Conservation (phyloP, 2,113 vertebrate species). For the Sinocyclocheilus grahami region DNA sequence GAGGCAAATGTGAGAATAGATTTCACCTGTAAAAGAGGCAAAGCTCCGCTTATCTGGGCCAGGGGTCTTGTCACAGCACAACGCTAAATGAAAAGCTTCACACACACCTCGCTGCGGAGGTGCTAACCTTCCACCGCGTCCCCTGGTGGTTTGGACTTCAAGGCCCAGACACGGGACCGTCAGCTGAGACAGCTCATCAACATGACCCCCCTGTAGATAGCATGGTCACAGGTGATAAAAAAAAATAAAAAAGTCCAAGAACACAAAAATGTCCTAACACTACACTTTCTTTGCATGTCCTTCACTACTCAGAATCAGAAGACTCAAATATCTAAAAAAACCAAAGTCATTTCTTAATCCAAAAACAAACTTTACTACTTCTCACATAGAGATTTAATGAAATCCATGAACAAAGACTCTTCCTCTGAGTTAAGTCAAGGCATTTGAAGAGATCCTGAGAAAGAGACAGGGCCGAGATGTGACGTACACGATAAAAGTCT, state of each 20-base stretch:
- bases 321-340: background rate
- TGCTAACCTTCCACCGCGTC: constrained; percentile 41
- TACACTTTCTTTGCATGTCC: constrained; percentile 6
- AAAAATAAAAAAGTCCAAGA: constrained; percentile 5
- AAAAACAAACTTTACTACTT: background rate
- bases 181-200: constrained; percentile 46
- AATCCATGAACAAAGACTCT: background rate
- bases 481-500: background rate
- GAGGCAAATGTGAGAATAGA: constrained; percentile 99
- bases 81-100: constrained; percentile 90
- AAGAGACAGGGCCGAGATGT: background rate
- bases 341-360: background rate
- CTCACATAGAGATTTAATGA: background rate
- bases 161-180: constrained; percentile 24
- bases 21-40: constrained; percentile 93
- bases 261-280: constrained; percentile 11
- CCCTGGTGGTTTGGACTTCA: constrained; percentile 43
- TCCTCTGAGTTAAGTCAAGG: background rate
- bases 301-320: background rate
- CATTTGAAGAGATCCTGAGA: constrained; percentile 9
- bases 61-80: constrained; percentile 84
- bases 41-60: constrained; percentile 91
- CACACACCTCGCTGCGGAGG: constrained; percentile 66
- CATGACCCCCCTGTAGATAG: constrained; percentile 34
- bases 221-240: constrained; percentile 37